A percentile compares a stretch with the other conserved stretches of the same genome.
Conservation (phyloP, 2,888 invertebrate species). For the Hirtodrosophila confusa region DNA sequence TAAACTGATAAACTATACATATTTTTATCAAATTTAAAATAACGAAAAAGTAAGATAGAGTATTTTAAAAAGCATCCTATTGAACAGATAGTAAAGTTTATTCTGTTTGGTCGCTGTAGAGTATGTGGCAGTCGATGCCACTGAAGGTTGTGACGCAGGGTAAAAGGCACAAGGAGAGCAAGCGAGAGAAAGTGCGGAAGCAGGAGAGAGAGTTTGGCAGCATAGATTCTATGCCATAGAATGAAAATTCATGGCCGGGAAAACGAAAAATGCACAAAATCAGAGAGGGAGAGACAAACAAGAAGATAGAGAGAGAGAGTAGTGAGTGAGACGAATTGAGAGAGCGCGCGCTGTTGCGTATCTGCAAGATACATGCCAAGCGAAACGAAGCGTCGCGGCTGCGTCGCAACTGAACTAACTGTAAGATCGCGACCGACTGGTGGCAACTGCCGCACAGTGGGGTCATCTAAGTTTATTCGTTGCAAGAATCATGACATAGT, state of each 20-base stretch:
- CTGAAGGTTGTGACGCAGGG: constrained; percentile 16
- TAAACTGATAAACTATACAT: too few species aligned
- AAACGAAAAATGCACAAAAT: constrained; percentile 36
- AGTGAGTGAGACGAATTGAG: constrained; percentile 7
- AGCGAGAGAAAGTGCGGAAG: constrained; percentile 16
- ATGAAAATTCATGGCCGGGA: constrained; percentile 44
- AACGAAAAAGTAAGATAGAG: too few species aligned
- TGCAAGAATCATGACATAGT: too few species aligned
- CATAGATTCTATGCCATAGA: constrained; percentile 21
- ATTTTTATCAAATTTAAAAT: too few species aligned
- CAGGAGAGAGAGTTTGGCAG: constrained; percentile 32
- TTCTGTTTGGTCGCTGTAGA: neutral
- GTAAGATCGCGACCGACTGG: constrained; percentile 48
- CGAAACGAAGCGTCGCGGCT: constrained; percentile 18
- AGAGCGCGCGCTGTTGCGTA: constrained; percentile 39
- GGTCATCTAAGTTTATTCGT: too few species aligned
- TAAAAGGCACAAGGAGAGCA: constrained; percentile 26
- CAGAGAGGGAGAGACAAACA: neutral
- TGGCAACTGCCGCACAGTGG: neutral
- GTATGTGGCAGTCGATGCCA: neutral
- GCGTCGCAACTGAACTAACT: constrained; percentile 37
- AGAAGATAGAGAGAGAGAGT: neutral
- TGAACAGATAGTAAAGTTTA: too few species aligned
- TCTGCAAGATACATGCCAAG: constrained; percentile 33
- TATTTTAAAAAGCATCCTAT: too few species aligned